These are phyloP conservation scores for Paguma larvata DNA, from an alignment of 2,797 vertebrate genomes.

Conservation along the genomic window DNA sequence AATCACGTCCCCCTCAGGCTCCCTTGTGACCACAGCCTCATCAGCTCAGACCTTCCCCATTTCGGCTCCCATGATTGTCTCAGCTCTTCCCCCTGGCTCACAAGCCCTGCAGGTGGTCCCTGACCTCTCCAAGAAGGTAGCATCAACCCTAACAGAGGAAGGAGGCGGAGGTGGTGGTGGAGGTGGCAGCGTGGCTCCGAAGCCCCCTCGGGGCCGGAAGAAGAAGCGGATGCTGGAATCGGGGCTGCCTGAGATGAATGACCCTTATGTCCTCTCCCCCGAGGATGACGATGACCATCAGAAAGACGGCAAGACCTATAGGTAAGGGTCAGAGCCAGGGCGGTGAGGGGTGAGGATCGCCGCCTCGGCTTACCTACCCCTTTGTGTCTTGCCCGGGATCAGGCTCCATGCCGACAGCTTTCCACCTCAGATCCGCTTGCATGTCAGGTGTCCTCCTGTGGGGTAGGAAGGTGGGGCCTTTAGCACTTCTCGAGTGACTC, in stretches of 20 bases:
- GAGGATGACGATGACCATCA: constrained; percentile 94
- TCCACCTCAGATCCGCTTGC: constrained; percentile 48
- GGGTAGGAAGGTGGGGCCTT: neutral
- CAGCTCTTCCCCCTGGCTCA: constrained; percentile 93
- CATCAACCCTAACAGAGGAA: constrained; percentile 86
- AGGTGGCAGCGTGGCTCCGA: constrained; percentile 87
- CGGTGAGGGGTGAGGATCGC: neutral
- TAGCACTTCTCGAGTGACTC: neutral
- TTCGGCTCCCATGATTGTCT: constrained; percentile 97
- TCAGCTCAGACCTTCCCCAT: constrained; percentile 94
- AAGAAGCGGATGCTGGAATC: constrained; percentile 94
- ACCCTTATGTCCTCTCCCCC: constrained; percentile 95
- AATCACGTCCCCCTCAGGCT: constrained; percentile 97
- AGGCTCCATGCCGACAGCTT: constrained; percentile 21
- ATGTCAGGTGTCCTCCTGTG: constrained; percentile 13
- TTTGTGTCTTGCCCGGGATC: constrained; percentile 9
- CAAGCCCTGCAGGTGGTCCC: constrained; percentile 93
- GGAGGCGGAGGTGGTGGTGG: constrained; percentile 87
- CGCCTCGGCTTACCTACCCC: neutral
- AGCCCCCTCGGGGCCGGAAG: constrained; percentile 94
- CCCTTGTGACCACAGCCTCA: constrained; percentile 94
- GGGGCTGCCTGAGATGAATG: constrained; percentile 90
- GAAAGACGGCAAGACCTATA: constrained; percentile 98
- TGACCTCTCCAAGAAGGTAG: constrained; percentile 90
- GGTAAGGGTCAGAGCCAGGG: constrained; percentile 86